A percentile compares a stretch with the other conserved stretches of the same genome.
phyloP scores from a whole-genome alignment of 2,113 vertebrate species.

The Thymallus thymallus region DNA sequence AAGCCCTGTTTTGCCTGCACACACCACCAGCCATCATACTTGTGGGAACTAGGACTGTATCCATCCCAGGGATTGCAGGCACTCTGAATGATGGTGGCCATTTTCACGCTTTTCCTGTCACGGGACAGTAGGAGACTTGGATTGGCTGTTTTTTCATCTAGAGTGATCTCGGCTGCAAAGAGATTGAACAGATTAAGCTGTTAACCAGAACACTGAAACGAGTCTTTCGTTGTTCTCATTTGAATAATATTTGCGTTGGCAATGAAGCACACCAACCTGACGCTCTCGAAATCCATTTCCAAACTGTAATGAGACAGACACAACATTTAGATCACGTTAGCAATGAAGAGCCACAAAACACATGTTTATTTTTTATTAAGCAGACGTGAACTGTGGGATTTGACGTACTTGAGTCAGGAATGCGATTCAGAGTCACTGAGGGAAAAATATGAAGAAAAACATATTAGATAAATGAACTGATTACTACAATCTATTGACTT shows the following conservation, averaged over 20 bases:
- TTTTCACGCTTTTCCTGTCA: conserved; percentile 68
- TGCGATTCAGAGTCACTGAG: conserved; percentile 1
- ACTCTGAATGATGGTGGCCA: conserved; percentile 26
- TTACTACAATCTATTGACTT: too few species aligned
- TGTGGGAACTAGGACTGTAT: too few species aligned
- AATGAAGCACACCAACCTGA: conserved; percentile 17
- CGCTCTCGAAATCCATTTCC: conserved; percentile 26
- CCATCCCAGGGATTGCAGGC: conserved; percentile 55
- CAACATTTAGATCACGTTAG: neutral
- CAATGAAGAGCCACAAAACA: too few species aligned
- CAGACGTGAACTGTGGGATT: neutral
- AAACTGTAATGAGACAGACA: conserved; percentile 18
- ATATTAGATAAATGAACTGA: too few species aligned
- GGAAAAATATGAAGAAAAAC: neutral
- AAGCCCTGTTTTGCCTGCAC: conserved; percentile 57
- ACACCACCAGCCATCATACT: conserved; percentile 43
- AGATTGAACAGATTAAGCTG: neutral
- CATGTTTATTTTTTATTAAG: too few species aligned
- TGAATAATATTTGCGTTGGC: too few species aligned
- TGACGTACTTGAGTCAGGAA: conserved; percentile 20
- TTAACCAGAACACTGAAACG: neutral
- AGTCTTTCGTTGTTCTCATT: neutral
- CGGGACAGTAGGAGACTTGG: conserved; percentile 61
- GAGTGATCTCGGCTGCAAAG: conserved; percentile 65
- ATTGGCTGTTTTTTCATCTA: conserved; percentile 47